Evolutionary conservation across 2,113 vertebrate species (phyloP).

Genomic region (Butastur rufipennis): DNA sequence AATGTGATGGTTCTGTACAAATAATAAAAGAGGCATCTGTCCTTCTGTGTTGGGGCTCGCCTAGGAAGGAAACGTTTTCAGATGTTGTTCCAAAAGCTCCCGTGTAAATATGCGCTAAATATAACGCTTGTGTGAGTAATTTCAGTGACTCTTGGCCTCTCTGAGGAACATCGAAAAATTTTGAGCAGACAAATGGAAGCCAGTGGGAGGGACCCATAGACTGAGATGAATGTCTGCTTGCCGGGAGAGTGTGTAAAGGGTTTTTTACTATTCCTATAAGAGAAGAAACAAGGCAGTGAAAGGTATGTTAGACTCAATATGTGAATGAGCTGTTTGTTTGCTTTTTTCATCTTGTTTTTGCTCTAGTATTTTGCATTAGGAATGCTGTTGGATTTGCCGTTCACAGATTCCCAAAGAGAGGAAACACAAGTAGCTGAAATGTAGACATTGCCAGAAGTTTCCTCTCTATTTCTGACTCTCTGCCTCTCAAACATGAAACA

Average conservation of each 20-base stretch:
- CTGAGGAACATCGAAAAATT: not conserved
- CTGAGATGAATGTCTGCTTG: not conserved
- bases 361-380: not conserved
- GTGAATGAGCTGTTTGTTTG: not conserved
- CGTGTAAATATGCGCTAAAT: accelerated
- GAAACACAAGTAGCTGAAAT: not conserved
- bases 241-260: not conserved
- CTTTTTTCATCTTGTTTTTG: not conserved
- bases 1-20: not conserved
- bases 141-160: not conserved
- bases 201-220: not conserved
- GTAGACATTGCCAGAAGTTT: not conserved
- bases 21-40: not conserved
- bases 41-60: not conserved
- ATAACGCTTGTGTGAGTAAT: not conserved
- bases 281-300: not conserved
- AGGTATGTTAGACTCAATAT: not conserved
- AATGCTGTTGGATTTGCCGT: not conserved
- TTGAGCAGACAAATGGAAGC: not conserved
- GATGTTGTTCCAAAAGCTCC: not conserved
- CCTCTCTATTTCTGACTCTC: not conserved
- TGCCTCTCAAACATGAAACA: not conserved
- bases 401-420: not conserved
- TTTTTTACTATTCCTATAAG: not conserved
- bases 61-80: not conserved